Base-by-base conservation (phyloP, 2,888 invertebrate species). In the Trichopria drosophilae region DNA sequence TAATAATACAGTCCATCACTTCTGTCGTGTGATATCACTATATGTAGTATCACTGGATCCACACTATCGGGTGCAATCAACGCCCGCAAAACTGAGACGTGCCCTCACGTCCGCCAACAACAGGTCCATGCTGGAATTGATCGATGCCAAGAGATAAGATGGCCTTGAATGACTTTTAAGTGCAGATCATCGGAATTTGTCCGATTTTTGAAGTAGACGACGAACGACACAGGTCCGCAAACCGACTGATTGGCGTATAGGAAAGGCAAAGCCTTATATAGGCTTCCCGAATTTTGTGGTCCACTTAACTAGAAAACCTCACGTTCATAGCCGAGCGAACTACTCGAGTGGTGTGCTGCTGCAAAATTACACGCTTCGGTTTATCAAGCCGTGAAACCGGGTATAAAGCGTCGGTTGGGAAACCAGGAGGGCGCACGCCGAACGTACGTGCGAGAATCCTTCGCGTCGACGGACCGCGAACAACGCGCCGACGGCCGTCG, bases 301-400 rank as follows among this genome's bases (percentile, higher is more conserved):
- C 80, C 80, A 80, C 80, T 80, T 79, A 80, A 80, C 81, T 80
- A 81, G 80, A 81, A 81, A 81, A 79, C 79, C 79, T 79, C 77
- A 75, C 78, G 78, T 23, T 31, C 24, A 23, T 37, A 37, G 43
- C 19, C 31, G 76, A 78, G 75, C 73, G 75, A 76, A 76, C 70
- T 65, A 53, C 45, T 60, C 58, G 70, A 73, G 32, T 49, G 41
- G 34, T 47, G 71, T 70, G 77, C 78, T 76, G 78, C 79, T 79
- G 79, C 78, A 80, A 80, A 81, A 80, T 80, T 80, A 80, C 79
- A 80, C 79, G 80, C 78, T 78, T 76, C 77, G 76, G 77, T 75
- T 77, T 79, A 79, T 78, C 79, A 79, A 78, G 75, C 79, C 80
- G 79, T 80, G 78, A 80, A 80, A 79, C 71, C 70, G 68, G 64